These are phyloP conservation scores for Cryptocephalus primarius DNA, from an alignment of 2,888 invertebrate genomes.

Conservation along the genomic window DNA sequence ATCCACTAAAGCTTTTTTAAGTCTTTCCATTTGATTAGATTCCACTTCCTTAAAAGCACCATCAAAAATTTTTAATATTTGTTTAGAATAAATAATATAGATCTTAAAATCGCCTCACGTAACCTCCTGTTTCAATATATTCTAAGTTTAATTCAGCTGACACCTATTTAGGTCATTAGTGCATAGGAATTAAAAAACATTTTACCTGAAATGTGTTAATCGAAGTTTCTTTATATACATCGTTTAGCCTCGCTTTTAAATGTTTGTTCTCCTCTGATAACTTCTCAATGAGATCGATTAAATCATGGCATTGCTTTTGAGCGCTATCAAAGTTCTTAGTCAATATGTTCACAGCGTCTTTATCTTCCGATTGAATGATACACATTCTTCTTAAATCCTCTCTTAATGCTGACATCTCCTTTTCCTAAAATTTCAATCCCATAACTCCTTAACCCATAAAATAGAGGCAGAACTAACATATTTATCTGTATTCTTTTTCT, in stretches of 20 bases:
- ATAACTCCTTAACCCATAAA: not conserved
- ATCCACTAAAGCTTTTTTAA: conserved; percentile 26
- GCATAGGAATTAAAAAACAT: not conserved
- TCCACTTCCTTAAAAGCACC: conserved; percentile 16
- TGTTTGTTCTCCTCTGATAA: conserved; percentile 25
- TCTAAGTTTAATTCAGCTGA: too few relatives aligned
- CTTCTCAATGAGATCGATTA: conserved; percentile 22
- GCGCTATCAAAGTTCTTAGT: conserved; percentile 21
- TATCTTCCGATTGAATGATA: conserved; percentile 17
- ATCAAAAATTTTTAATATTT: too few relatives aligned
- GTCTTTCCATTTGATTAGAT: conserved; percentile 19
- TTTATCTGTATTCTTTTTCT: too few relatives aligned
- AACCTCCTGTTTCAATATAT: too few relatives aligned
- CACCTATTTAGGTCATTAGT: too few relatives aligned
- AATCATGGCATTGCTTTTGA: conserved; percentile 25
- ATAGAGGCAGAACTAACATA: too few relatives aligned
- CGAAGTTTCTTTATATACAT: not conserved
- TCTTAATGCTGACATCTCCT: conserved; percentile 17
- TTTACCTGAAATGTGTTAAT: not conserved
- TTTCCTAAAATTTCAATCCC: conserved; percentile 15
- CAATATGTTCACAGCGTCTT: conserved; percentile 15
- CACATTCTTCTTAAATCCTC: conserved; percentile 20
- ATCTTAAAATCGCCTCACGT: too few relatives aligned
- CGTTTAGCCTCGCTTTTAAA: conserved; percentile 18
- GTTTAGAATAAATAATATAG: too few relatives aligned